Evolutionary conservation across 2,797 vertebrate genomes (phyloP).

Genomic region (Enteromius mattozi): DNA sequence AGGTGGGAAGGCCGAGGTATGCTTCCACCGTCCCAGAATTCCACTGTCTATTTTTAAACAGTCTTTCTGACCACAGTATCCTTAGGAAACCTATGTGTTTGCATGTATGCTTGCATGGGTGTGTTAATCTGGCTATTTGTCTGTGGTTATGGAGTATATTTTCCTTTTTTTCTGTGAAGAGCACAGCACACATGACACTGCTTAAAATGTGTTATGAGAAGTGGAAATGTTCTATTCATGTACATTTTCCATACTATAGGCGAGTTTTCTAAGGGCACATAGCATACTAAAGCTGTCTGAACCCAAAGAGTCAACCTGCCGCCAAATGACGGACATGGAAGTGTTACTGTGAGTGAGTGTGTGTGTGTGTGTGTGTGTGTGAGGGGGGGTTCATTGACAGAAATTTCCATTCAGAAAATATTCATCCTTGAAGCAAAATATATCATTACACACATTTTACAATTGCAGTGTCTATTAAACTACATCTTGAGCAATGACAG

Average conservation of each 20-base stretch:
- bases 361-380: background rate
- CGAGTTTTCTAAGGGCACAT: background rate
- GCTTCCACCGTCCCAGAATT: slow-evolving; percentile 62
- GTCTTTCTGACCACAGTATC: slow-evolving; percentile 52
- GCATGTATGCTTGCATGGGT: slow-evolving; percentile 22
- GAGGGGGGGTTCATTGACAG: background rate
- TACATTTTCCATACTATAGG: slow-evolving; percentile 13
- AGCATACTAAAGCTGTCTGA: slow-evolving; percentile 27
- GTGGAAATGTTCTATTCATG: slow-evolving; percentile 35
- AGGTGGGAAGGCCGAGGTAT: slow-evolving; percentile 75
- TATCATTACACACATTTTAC: background rate
- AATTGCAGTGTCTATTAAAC: background rate
- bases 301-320: background rate
- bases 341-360: background rate
- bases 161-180: slow-evolving; percentile 1
- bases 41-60: slow-evolving; percentile 64
- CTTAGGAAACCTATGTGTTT: slow-evolving; percentile 44
- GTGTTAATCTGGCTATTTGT: slow-evolving; percentile 11
- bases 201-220: background rate
- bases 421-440: background rate
- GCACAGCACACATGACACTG: background rate
- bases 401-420: background rate
- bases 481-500: background rate
- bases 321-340: background rate
- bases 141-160: background rate